Percentiles rank a stretch among this genome's conserved stretches.
These are phyloP conservation scores for Pachycephus smyrnensis DNA, from an alignment of 2,888 invertebrate genomes.

Conservation along the genomic window DNA sequence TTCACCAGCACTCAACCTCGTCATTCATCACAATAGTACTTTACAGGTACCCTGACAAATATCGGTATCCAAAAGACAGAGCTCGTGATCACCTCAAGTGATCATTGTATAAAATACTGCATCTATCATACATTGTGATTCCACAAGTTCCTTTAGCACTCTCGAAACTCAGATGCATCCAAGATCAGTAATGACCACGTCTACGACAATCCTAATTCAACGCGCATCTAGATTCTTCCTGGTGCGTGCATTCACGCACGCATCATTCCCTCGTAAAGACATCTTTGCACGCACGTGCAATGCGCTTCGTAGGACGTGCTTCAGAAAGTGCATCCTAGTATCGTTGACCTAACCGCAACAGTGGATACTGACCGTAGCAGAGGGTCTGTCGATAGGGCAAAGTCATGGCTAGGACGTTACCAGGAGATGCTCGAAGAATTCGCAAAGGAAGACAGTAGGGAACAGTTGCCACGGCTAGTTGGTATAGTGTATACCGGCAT, in stretches of 20 bases:
- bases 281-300: neutral
- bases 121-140: neutral
- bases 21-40: neutral
- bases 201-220: neutral
- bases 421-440: neutral
- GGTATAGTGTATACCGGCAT: neutral
- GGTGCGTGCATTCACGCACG: conserved; percentile 43
- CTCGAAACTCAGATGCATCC: neutral
- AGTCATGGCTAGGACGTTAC: neutral
- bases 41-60: neutral
- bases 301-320: neutral
- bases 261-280: conserved; percentile 28
- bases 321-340: neutral
- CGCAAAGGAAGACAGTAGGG: neutral
- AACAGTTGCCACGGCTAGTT: neutral
- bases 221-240: conserved; percentile 44
- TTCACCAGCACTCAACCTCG: neutral
- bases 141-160: neutral
- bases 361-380: neutral
- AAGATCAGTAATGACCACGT: neutral
- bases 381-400: neutral
- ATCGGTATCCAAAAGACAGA: neutral
- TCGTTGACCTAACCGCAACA: neutral
- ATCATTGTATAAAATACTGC: neutral
- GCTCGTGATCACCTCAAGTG: neutral